phyloP scores from a whole-genome alignment of 2,888 invertebrate genomes.

The Cordilura impudica region DNA sequence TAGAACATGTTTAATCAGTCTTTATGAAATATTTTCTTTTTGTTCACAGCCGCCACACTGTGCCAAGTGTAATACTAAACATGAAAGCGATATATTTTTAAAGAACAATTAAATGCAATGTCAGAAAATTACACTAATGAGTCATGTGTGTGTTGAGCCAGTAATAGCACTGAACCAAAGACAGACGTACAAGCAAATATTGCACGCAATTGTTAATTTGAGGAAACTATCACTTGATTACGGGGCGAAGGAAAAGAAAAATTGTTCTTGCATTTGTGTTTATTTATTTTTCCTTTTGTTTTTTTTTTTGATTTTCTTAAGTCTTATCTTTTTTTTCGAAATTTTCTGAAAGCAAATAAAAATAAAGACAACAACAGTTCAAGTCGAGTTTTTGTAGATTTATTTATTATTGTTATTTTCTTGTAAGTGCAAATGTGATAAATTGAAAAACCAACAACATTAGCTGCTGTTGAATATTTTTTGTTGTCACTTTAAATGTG shows the following conservation, averaged over 20 bases:
- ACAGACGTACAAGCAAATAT: conserved; percentile 11
- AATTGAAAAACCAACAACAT: neutral
- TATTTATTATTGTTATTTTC: conserved; percentile 28
- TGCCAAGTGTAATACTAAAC: conserved; percentile 25
- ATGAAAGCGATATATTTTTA: conserved; percentile 57
- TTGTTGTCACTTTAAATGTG: neutral
- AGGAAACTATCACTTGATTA: conserved; percentile 38
- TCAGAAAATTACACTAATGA: conserved; percentile 37
- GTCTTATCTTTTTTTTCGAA: neutral
- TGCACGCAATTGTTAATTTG: conserved; percentile 54
- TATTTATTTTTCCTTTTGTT: neutral
- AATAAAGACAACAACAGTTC: conserved; percentile 2
- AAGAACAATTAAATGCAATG: conserved; percentile 50
- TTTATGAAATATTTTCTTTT: neutral
- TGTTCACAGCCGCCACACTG: neutral
- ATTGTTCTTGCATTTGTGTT: conserved; percentile 16
- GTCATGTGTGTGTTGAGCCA: conserved; percentile 49
- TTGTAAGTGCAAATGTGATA: conserved; percentile 25
- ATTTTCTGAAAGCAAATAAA: conserved; percentile 3
- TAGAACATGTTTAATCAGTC: neutral
- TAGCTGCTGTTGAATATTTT: neutral
- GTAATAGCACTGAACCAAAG: conserved; percentile 22
- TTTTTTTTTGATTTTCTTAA: conserved; percentile 5
- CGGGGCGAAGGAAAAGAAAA: neutral
- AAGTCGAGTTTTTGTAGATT: conserved; percentile 8